Conservation (phyloP, 2,888 invertebrate species). For the Tenthredo amoena region DNA sequence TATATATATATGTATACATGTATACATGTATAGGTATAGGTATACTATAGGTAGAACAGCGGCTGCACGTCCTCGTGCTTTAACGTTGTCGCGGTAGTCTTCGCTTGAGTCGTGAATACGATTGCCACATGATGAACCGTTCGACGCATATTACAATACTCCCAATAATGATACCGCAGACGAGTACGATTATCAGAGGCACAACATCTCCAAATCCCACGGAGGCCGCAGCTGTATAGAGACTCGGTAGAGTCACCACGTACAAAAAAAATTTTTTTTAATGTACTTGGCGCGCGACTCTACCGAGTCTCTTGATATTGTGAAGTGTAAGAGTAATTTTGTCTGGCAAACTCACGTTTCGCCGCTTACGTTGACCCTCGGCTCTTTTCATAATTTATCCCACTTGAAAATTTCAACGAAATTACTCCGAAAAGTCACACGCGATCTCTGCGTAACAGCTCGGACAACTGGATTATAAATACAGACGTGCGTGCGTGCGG, state of each 20-base stretch:
- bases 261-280: no score
- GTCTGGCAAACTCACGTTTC: no score
- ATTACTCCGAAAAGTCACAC: no score
- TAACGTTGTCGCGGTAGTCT: not conserved
- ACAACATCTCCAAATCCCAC: slow-evolving; percentile 70
- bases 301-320: no score
- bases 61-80: not conserved
- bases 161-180: slow-evolving; percentile 62
- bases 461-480: not conserved
- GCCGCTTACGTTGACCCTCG: no score
- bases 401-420: no score
- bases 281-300: no score
- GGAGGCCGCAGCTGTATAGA: no score
- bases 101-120: not conserved
- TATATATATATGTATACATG: not conserved
- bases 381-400: no score
- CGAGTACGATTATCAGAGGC: slow-evolving; percentile 68
- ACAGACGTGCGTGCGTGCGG: not conserved
- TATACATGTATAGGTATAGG: no score
- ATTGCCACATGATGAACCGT: slow-evolving; percentile 47
- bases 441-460: not conserved
- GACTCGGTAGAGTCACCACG: no score
- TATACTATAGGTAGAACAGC: not conserved
- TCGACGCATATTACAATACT: slow-evolving; percentile 62
- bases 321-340: no score